Conservation (phyloP, 2,113 vertebrate genomes). For the Crotophaga sulcirostris region DNA sequence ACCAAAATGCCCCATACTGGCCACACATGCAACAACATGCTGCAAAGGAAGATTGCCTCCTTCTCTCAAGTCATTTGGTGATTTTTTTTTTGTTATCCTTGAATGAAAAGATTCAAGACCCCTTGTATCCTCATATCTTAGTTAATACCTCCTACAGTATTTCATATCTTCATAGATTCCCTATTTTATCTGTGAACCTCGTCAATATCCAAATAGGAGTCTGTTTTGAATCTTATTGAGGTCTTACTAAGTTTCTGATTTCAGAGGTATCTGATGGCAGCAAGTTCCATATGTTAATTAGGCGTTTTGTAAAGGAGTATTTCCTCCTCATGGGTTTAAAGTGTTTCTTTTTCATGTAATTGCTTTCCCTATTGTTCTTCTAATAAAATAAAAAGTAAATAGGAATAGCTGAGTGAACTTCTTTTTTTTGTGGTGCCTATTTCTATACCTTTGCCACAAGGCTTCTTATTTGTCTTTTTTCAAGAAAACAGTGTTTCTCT, state of each 20-base stretch:
- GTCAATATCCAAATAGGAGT: neutral
- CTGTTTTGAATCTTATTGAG: neutral
- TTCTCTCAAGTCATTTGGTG: neutral
- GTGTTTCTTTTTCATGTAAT: neutral
- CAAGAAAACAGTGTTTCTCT: conserved; percentile 36
- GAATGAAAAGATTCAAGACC: neutral
- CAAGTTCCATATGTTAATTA: conserved; percentile 17
- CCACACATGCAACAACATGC: rapidly evolving
- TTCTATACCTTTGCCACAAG: conserved; percentile 7
- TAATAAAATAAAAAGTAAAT: conserved; percentile 46
- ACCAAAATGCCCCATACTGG: neutral
- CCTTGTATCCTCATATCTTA: neutral
- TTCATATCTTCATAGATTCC: neutral
- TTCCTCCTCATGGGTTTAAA: neutral
- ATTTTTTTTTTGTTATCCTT: neutral
- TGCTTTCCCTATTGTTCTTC: conserved; percentile 20
- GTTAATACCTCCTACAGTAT: neutral
- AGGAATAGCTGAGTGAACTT: neutral
- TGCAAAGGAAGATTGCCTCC: neutral
- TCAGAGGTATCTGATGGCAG: neutral
- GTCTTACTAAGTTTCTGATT: neutral
- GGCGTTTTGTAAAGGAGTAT: conserved; percentile 5
- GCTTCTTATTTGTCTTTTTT: conserved; percentile 47
- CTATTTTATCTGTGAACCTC: neutral
- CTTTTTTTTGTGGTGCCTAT: neutral